Percentiles rank a stretch among this genome's conserved stretches.
Conservation (phyloP, 2,888 invertebrate species). For the Drosophila acutilabella region DNA sequence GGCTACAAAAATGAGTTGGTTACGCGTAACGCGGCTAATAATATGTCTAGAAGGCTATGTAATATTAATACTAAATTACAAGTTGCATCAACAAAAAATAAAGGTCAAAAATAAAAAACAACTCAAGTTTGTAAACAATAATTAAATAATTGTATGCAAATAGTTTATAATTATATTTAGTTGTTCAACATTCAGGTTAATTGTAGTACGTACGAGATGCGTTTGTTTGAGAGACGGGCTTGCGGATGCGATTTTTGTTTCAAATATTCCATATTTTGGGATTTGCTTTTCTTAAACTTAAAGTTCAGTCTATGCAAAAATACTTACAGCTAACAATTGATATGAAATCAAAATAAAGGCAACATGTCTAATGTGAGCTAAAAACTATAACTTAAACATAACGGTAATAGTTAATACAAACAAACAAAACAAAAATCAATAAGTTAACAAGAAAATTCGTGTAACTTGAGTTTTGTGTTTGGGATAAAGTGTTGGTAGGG, state of each 20-base stretch:
- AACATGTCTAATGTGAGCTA: constrained; percentile 46
- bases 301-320: constrained; percentile 46
- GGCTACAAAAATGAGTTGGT: constrained; percentile 17
- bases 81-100: constrained; percentile 36
- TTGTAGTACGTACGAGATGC: constrained; percentile 48
- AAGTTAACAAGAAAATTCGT: constrained; percentile 19
- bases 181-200: constrained; percentile 49
- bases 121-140: constrained; percentile 33
- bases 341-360: constrained; percentile 21
- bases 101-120: constrained; percentile 33
- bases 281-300: constrained; percentile 25
- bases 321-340: constrained; percentile 36
- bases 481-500: constrained; percentile 6
- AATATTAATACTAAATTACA: constrained; percentile 47
- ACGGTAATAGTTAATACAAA: not conserved
- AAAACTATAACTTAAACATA: constrained; percentile 6
- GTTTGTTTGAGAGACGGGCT: constrained; percentile 42
- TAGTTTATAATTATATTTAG: constrained; percentile 17
- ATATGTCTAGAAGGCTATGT: constrained; percentile 36
- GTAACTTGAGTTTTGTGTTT: constrained; percentile 45
- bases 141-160: constrained; percentile 32
- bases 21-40: constrained; percentile 28
- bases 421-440: not conserved
- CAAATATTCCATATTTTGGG: constrained; percentile 1
- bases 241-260: constrained; percentile 47